Conservation (phyloP, 30 jellyfish, hydroid and myxozoan genomes). For the Calvadosia cruxmelitensis region DNA sequence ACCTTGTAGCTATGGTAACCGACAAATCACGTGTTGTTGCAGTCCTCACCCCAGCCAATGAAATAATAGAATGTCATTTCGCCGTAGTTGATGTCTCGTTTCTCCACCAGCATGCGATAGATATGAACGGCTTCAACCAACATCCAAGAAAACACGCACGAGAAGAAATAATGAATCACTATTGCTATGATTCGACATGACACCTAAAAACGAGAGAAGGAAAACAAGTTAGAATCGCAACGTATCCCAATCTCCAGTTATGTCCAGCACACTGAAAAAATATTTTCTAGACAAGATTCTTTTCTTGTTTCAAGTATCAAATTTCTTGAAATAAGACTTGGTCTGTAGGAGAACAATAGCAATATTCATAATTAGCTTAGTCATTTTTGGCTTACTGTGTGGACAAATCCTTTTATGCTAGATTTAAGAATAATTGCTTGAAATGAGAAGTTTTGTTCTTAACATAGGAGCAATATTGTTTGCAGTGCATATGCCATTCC, state of each 20-base stretch:
- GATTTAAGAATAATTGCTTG: too few species aligned
- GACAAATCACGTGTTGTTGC: too few species aligned
- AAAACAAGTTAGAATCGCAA: background rate
- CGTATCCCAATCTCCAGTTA: background rate
- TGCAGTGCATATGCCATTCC: too few species aligned
- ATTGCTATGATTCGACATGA: slow-evolving; percentile 82
- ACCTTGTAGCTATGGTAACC: too few species aligned
- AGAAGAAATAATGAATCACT: slow-evolving; percentile 74
- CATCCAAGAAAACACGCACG: slow-evolving; percentile 97
- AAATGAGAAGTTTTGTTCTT: too few species aligned
- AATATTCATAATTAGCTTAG: too few species aligned
- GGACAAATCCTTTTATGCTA: background rate
- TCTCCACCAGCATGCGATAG: slow-evolving; percentile 81
- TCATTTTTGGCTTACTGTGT: background rate
- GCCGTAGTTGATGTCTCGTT: slow-evolving; percentile 76
- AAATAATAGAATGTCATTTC: slow-evolving; percentile 83
- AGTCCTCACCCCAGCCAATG: slow-evolving; percentile 91
- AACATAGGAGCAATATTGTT: too few species aligned
- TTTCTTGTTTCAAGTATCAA: too few species aligned
- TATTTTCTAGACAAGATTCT: background rate
- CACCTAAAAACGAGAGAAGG: slow-evolving; percentile 18
- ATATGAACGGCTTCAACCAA: slow-evolving; percentile 89
- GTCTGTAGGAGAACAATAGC: too few species aligned
- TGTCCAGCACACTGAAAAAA: background rate
- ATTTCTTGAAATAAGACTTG: too few species aligned